Conservation (phyloP, 1,140 invertebrate species). For the Anoplolepis gracilipes region DNA sequence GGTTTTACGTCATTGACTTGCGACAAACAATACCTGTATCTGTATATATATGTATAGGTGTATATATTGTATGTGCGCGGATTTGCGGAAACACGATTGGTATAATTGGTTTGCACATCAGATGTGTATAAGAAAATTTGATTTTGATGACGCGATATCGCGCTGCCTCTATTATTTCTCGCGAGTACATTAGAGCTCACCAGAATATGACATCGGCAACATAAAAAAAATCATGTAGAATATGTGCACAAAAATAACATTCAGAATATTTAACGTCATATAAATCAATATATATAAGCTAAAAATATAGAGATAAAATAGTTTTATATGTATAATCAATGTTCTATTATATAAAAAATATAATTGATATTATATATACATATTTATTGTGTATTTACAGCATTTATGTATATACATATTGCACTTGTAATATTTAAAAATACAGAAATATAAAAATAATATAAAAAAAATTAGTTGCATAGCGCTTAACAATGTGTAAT, state of each 20-base stretch:
- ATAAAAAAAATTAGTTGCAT: no score
- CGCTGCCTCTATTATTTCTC: conserved; percentile 2
- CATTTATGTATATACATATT: not conserved
- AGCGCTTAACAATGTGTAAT: no score
- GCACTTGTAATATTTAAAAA: no score
- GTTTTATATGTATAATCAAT: not conserved
- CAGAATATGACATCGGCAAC: not conserved
- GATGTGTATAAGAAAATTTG: conserved; percentile 54
- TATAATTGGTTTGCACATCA: conserved; percentile 36
- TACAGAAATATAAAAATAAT: no score
- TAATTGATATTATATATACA: not conserved
- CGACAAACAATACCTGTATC: not conserved
- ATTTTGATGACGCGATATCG: conserved; percentile 25
- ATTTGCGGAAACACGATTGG: conserved; percentile 29
- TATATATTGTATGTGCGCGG: not conserved
- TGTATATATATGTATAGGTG: not conserved
- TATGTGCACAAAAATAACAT: not conserved
- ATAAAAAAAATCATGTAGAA: not conserved
- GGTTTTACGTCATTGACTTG: conserved; percentile 25
- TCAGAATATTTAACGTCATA: not conserved
- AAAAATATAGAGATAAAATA: not conserved
- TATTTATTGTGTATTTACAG: not conserved
- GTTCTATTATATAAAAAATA: not conserved
- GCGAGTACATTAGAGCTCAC: not conserved
- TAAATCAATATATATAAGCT: not conserved